Conservation (phyloP, 2,888 invertebrate species). For the Thyatira batis region DNA sequence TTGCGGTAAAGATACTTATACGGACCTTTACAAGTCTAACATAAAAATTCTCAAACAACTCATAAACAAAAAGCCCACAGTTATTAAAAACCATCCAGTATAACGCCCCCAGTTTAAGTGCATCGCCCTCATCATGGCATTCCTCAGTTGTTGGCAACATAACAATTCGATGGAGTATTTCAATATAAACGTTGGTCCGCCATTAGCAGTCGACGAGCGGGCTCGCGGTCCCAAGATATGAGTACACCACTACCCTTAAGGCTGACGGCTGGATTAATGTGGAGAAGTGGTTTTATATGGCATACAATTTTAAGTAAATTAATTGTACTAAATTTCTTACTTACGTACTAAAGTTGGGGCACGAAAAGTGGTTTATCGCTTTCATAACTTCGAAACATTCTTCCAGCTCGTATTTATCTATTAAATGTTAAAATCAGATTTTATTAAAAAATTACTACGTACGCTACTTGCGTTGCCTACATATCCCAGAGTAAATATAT, state of each 20-base stretch:
- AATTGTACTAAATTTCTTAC: too few species aligned
- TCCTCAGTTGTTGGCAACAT: slow-evolving; percentile 44
- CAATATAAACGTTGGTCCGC: slow-evolving; percentile 73
- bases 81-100: slow-evolving; percentile 36
- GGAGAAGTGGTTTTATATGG: slow-evolving; percentile 32
- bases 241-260: slow-evolving; percentile 57
- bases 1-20: not conserved
- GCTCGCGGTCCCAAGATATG: slow-evolving; percentile 53
- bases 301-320: not conserved
- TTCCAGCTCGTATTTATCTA: too few species aligned
- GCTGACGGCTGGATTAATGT: slow-evolving; percentile 21
- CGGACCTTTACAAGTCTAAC: slow-evolving; percentile 8
- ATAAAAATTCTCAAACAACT: slow-evolving; percentile 21
- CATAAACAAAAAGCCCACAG: slow-evolving; percentile 27
- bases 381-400: too few species aligned
- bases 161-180: slow-evolving; percentile 71
- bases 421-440: too few species aligned
- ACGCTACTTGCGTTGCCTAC: too few species aligned
- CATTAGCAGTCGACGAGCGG: slow-evolving; percentile 54
- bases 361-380: too few species aligned
- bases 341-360: too few species aligned
- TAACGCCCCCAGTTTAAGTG: slow-evolving; percentile 22
- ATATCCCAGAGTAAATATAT: too few species aligned
- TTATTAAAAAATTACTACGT: too few species aligned
- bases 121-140: slow-evolving; percentile 37